Percentiles rank a stretch among this genome's conserved stretches.
These are phyloP conservation scores for Psephotus haematonotus DNA, from an alignment of 2,113 vertebrate genomes.

Conservation along the genomic window DNA sequence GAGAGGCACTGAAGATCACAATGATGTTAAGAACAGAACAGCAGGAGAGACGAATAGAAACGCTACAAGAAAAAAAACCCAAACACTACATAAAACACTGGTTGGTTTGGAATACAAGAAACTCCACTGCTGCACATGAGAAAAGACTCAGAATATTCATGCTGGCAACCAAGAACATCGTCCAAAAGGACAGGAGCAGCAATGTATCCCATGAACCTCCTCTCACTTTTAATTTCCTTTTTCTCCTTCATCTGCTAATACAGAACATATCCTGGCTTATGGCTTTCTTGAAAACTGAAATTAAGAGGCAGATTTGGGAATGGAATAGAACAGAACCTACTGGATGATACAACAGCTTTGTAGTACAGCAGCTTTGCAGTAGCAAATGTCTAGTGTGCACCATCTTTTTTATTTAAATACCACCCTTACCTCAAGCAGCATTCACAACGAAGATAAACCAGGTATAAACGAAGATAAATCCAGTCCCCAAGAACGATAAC, in stretches of 20 bases:
- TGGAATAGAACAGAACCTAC: not conserved
- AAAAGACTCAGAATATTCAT: not conserved
- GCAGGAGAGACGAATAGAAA: not conserved
- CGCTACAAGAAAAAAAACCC: not conserved
- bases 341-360: not conserved
- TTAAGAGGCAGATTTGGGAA: not conserved
- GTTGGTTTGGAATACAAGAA: not conserved
- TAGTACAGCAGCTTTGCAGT: not conserved
- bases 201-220: not conserved
- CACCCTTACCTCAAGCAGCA: not conserved
- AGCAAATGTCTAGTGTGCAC: not conserved
- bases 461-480: not conserved
- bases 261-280: not conserved
- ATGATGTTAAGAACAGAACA: not conserved
- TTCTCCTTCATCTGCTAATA: not conserved
- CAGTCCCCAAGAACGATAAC: not conserved
- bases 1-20: not conserved
- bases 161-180: not conserved
- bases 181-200: not conserved
- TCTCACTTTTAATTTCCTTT: slow-evolving; percentile 10
- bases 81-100: not conserved
- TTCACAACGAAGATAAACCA: not conserved
- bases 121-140: not conserved
- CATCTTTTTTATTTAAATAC: accelerated
- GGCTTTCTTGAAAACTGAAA: not conserved